Base-by-base conservation (phyloP, 2,888 invertebrate genomes). In the Monochamus alternatus region DNA sequence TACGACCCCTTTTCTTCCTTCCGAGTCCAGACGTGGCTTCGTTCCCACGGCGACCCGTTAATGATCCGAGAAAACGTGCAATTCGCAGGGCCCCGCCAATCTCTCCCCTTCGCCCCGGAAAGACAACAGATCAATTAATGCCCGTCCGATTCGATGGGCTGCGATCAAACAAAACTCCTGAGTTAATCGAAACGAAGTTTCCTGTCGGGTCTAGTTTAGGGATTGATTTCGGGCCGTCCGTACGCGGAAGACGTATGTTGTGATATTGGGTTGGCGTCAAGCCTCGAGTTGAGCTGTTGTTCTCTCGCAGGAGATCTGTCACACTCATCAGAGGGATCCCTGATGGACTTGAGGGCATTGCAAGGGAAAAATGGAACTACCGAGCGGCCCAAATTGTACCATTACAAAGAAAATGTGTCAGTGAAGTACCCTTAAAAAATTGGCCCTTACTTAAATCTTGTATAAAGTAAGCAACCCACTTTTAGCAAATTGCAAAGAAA, bases 101-200 rank as follows among this genome's bases (percentile, higher is more conserved):
- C 55, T 14, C 55, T n/a, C 22, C n/a, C n/a, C n/a, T 55, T 14
- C 22, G 4, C 55, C 55, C n/a, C 55, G 55, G 22, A 22, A 55
- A n/a, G 55, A 55, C n/a, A 55, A 55, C 55, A 55, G n/a, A 55
- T 55, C 55, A 55, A 55, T 55, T 55, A 55, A 55, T 55, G 55
- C 55, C 55, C 14, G 55, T 55, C 55, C 55, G 7, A 55, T 4
- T 55, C 55, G 55, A 55, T 55, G 55, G 55, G 55, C 9, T n/a
- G 10, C 55, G 55, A 55, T 55, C 55, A 55, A 55, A 55, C 55
- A n/a, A 5, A n/a, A 47, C 47, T 47, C 12, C 47, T 1, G 47
- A 12, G 47, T 47, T 47, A 47, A 47, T 47, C 47, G 55, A 55
- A 55, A 7, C 55, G 55, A 14, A 55, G 47, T 47, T 47, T 22